These are phyloP conservation scores for Aricia agestis DNA, from an alignment of 1,140 invertebrate genomes.

Conservation along the genomic window DNA sequence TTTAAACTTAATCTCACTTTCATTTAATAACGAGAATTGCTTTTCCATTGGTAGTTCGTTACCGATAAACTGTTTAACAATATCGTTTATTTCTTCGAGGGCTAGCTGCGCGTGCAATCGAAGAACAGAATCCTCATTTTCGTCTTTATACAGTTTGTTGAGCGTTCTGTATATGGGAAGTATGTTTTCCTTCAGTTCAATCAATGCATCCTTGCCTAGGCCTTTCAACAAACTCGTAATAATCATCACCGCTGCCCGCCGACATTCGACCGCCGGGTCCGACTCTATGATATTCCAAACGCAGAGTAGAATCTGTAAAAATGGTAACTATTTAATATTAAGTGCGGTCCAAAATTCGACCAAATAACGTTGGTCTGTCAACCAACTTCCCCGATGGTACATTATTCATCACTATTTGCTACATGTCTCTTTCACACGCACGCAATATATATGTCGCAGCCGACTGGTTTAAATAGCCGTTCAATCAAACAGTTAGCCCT, in stretches of 20 bases:
- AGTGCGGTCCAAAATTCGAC: no score
- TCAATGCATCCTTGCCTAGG: constrained; percentile 81
- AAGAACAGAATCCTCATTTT: constrained; percentile 81
- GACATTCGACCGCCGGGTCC: constrained; percentile 83
- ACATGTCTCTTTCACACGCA: no score
- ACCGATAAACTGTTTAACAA: constrained; percentile 80
- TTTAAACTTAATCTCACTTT: constrained; percentile 47
- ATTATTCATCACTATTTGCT: no score
- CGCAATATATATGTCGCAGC: no score
- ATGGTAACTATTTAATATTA: constrained; percentile 14
- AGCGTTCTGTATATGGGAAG: constrained; percentile 83
- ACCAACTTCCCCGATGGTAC: no score
- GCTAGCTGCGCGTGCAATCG: constrained; percentile 85
- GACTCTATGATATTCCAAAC: constrained; percentile 81
- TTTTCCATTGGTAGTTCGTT: constrained; percentile 77
- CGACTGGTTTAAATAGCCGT: no score
- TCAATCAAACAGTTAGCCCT: no score
- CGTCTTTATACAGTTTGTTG: constrained; percentile 79
- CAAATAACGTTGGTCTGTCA: no score
- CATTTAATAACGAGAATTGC: constrained; percentile 76
- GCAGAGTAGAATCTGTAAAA: constrained; percentile 82
- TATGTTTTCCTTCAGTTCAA: constrained; percentile 80
- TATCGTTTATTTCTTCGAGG: constrained; percentile 84
- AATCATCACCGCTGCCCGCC: constrained; percentile 87
- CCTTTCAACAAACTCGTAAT: constrained; percentile 84